Evolutionary conservation across 1,140 invertebrate species (phyloP), one percentile per base, ranked within the genome.

Genomic region (Bathynomus jamesi): DNA sequence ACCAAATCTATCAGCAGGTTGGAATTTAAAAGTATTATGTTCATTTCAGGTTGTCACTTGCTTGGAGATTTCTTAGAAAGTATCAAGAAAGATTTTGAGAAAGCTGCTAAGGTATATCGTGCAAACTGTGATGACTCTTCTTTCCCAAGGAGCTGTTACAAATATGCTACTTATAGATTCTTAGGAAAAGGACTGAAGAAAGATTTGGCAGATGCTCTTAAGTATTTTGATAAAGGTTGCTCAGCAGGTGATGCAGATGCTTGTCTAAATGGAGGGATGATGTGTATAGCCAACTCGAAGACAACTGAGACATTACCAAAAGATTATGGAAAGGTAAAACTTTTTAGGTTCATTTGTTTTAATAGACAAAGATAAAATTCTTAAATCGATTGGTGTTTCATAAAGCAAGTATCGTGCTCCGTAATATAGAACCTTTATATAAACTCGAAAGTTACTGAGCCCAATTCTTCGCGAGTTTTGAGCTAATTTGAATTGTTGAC

Each of bases 1-100:
- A n/a, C n/a, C n/a, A n/a, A n/a, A n/a, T n/a, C n/a, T n/a, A n/a
- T n/a, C n/a, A n/a, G n/a, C n/a, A n/a, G n/a, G n/a, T n/a, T n/a
- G n/a, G 5, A 53, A 3, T 3, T 53, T 5, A 2, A 3, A 3
- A 29, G 60, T 61, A 31, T 71, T 73, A 27, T 67, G 66, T 72
- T 63, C 62, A 64, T 82, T 85, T n/a, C 72, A 93, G 93, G 90
- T n/a, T 97, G 94, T 81, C 93, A 96, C 82, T 82, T 96, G 60
- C 83, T 96, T 2, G 94, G 89, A 0, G 93, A 96, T 82, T 96
- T 90, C 82, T 83, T 93, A 29, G 92, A 95, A 81, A 84, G 87
- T 0, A 87, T 96, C 0, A 89, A 90, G 77, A 88, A 88, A 79
- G 89, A 96, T 78, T 89, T 84, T 72, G 85, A 88, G 46, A 90